phyloP scores from a whole-genome alignment of 2,888 invertebrate species.

The Nomada ruficornis region DNA sequence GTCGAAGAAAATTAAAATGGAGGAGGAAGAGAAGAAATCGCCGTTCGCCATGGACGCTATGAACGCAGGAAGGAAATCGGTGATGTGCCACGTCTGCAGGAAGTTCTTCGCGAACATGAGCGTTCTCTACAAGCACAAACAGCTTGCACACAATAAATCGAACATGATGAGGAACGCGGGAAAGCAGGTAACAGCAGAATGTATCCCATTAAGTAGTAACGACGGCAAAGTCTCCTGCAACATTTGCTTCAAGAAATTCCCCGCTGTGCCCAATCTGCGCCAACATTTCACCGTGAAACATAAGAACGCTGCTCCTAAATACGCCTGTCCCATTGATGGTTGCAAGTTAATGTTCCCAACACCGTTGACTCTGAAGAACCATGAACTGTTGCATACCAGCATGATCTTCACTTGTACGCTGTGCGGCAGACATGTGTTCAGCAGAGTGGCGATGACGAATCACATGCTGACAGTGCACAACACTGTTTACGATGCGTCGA shows the following conservation, averaged over 20 bases:
- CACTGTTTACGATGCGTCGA: conserved; percentile 69
- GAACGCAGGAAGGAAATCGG: conserved; percentile 72
- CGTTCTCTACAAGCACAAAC: conserved; percentile 88
- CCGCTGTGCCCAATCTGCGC: conserved; percentile 86
- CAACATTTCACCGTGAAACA: conserved; percentile 86
- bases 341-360: conserved; percentile 85
- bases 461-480: conserved; percentile 86
- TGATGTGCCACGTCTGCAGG: conserved; percentile 87
- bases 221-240: conserved; percentile 86
- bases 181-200: conserved; percentile 61
- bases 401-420: conserved; percentile 87
- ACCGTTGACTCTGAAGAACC: conserved; percentile 84
- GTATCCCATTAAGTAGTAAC: conserved; percentile 77
- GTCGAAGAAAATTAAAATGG: conserved; percentile 48
- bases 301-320: conserved; percentile 79
- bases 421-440: conserved; percentile 87
- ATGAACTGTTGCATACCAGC: conserved; percentile 86
- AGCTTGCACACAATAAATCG: conserved; percentile 85
- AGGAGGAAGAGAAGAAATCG: conserved; percentile 29
- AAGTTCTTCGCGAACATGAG: conserved; percentile 88
- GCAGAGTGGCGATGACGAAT: conserved; percentile 85
- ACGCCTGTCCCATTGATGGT: conserved; percentile 67
- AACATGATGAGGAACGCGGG: conserved; percentile 75
- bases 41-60: conserved; percentile 15
- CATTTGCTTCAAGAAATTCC: conserved; percentile 86